These are phyloP conservation scores for Prunella strophiata DNA, from an alignment of 2,797 vertebrate genomes.

Conservation along the genomic window DNA sequence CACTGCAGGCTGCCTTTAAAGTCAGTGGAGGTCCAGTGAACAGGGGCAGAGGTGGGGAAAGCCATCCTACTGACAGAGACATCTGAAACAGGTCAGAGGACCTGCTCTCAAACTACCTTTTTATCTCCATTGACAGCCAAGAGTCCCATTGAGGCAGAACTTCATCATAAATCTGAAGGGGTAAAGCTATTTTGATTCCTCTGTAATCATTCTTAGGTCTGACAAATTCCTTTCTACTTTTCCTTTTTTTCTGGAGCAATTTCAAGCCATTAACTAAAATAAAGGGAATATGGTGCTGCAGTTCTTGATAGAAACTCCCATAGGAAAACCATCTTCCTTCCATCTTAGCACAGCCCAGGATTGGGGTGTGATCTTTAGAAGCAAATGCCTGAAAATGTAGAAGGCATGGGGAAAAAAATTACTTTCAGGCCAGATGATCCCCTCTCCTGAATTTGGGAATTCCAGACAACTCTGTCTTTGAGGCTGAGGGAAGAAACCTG, in stretches of 20 bases:
- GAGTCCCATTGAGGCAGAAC: neutral
- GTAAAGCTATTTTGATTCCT: neutral
- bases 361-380: neutral
- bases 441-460: neutral
- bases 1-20: neutral
- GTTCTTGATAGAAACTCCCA: neutral
- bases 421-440: neutral
- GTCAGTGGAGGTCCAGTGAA: neutral
- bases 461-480: neutral
- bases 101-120: neutral
- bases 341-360: neutral
- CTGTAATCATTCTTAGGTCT: neutral
- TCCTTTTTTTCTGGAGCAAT: neutral
- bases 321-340: neutral
- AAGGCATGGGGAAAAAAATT: neutral
- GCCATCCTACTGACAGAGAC: rapidly evolving
- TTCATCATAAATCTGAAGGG: neutral
- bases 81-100: neutral
- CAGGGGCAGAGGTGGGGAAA: neutral
- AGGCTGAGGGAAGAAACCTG: neutral
- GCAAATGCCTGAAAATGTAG: neutral
- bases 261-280: neutral
- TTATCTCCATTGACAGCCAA: neutral
- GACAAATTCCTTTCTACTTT: neutral
- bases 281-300: neutral